Percentiles rank a stretch among this genome's conserved stretches.
Evolutionary conservation across 2,797 vertebrate species (phyloP).

Genomic region (Chelon auratus): DNA sequence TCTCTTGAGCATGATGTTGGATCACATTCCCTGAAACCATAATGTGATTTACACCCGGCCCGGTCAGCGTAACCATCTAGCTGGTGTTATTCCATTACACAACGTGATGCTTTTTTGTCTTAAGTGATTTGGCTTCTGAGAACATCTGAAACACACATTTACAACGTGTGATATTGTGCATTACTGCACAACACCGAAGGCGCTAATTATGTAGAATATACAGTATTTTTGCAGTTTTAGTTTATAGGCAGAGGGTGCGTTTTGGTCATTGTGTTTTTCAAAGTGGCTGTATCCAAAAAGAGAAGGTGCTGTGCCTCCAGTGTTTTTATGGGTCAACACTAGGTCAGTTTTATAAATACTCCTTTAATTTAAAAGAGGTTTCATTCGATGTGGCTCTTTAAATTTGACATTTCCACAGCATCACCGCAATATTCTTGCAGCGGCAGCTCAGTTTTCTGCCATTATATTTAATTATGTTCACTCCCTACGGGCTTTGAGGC

Average conservation of each 20-base stretch:
- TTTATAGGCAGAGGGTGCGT: conserved; percentile 33
- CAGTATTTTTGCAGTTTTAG: conserved; percentile 33
- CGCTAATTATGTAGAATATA: conserved; percentile 54
- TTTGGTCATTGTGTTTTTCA: conserved; percentile 26
- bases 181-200: conserved; percentile 36
- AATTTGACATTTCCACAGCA: conserved; percentile 22
- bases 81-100: conserved; percentile 58
- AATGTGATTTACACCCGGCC: conserved; percentile 68
- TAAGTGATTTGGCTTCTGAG: conserved; percentile 42
- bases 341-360: conserved; percentile 40
- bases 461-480: conserved; percentile 22
- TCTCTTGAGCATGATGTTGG: conserved; percentile 49
- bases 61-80: conserved; percentile 53
- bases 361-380: conserved; percentile 15
- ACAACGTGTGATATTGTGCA: conserved; percentile 51
- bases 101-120: conserved; percentile 34
- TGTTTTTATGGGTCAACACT: conserved; percentile 14
- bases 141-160: conserved; percentile 58
- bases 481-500: conserved; percentile 21
- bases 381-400: conserved; percentile 19
- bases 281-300: conserved; percentile 30
- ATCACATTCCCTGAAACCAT: conserved; percentile 67
- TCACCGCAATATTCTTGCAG: conserved; percentile 14
- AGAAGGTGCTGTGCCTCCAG: conserved; percentile 19
- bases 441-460: conserved; percentile 17